A percentile compares a stretch with the other conserved stretches of the same genome.
Evolutionary conservation across 2,797 vertebrate species (phyloP).

Genomic region (Anisognathus igniventris): DNA sequence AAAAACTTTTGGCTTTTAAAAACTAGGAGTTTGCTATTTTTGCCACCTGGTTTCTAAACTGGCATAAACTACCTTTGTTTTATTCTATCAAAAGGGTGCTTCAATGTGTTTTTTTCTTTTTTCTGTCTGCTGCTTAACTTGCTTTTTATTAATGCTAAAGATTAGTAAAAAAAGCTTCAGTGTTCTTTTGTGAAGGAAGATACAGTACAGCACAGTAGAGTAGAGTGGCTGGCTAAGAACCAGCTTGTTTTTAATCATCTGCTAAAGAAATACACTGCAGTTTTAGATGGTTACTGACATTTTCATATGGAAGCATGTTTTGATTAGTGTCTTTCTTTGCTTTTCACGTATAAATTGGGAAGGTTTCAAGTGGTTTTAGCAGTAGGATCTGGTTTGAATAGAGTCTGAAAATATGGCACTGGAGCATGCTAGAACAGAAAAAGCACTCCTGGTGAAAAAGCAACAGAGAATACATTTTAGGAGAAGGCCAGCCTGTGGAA

Average conservation of each 20-base stretch:
- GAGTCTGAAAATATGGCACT: not conserved
- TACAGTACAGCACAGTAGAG: accelerated
- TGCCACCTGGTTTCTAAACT: not conserved
- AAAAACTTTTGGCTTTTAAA: not conserved
- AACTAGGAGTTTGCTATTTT: not conserved
- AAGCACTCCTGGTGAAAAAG: not conserved
- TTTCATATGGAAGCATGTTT: not conserved
- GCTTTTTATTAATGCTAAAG: not conserved
- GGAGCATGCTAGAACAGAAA: not conserved
- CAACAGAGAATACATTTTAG: not conserved
- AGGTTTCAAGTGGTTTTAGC: not conserved
- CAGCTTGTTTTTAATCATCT: not conserved
- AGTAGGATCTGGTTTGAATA: not conserved
- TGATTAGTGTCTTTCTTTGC: not conserved
- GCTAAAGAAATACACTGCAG: not conserved
- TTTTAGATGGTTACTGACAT: not conserved
- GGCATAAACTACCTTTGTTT: not conserved
- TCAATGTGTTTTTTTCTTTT: not conserved
- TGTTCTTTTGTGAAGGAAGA: not conserved
- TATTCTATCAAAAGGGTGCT: not conserved
- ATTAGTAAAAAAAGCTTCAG: not conserved
- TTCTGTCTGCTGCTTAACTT: not conserved
- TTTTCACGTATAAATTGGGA: not conserved
- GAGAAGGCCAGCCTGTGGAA: not conserved
- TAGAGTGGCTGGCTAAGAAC: not conserved